phyloP scores from a whole-genome alignment of 2,797 vertebrate species.

The Menidia menidia region DNA sequence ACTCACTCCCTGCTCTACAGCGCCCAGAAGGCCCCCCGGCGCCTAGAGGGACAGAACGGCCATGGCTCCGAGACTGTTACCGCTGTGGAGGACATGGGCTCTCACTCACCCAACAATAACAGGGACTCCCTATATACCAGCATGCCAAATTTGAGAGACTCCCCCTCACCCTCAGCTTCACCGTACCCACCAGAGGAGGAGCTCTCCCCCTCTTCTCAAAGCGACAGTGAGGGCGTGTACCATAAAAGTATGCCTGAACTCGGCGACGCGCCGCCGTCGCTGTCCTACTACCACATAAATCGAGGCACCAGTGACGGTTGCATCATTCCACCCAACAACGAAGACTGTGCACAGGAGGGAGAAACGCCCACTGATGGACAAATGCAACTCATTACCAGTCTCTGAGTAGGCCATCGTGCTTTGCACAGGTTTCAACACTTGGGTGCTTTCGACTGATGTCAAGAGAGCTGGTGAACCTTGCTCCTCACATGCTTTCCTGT shows the following conservation, averaged over 20 bases:
- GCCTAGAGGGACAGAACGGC: conserved; percentile 83
- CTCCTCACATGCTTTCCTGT: conserved; percentile 68
- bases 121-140: conserved; percentile 99
- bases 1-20: conserved; percentile 99
- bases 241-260: conserved; percentile 98
- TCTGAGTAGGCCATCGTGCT: conserved; percentile 82
- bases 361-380: conserved; percentile 92
- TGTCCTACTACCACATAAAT: conserved; percentile 96
- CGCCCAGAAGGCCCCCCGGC: conserved; percentile 84
- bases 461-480: conserved; percentile 57
- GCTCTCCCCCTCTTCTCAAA: conserved; percentile 88
- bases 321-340: conserved; percentile 90
- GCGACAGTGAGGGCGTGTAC: conserved; percentile 92
- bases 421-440: conserved; percentile 77
- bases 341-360: conserved; percentile 88
- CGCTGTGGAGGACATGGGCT: conserved; percentile 83
- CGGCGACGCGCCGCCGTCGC: conserved; percentile 89
- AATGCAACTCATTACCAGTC: conserved; percentile 99
- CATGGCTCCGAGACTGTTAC: conserved; percentile 87
- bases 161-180: conserved; percentile 85
- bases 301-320: conserved; percentile 94
- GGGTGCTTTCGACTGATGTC: conserved; percentile 63
- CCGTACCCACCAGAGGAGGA: conserved; percentile 87
- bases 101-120: conserved; percentile 89
- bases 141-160: conserved; percentile 99